Conservation (phyloP, 2,113 vertebrate genomes). For the Rafetus swinhoei region DNA sequence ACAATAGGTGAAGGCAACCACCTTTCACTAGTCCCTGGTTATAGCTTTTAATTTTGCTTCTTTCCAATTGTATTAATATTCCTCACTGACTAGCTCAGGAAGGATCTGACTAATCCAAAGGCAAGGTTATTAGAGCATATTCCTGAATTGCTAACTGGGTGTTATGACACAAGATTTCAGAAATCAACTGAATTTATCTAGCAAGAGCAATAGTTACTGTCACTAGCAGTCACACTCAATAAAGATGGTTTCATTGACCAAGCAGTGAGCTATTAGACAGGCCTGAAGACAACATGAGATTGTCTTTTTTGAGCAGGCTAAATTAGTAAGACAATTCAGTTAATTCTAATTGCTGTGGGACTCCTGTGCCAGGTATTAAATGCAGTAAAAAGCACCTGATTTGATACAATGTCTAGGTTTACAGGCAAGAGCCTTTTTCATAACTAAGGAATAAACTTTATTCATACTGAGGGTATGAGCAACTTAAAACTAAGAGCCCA, state of each 20-base stretch:
- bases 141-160: not conserved
- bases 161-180: not conserved
- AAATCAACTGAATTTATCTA: not conserved
- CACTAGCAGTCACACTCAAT: not conserved
- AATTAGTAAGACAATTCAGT: not conserved
- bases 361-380: not conserved
- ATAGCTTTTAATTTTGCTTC: not conserved
- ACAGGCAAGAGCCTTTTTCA: too few relatives aligned
- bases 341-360: not conserved
- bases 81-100: not conserved
- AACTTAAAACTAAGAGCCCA: too few relatives aligned
- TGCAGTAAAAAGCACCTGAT: not conserved
- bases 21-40: not conserved
- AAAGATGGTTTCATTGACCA: not conserved
- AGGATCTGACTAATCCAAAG: not conserved
- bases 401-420: not conserved
- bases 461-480: too few relatives aligned
- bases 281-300: not conserved
- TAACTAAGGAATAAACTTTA: too few relatives aligned
- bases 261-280: not conserved
- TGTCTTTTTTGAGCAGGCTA: not conserved
- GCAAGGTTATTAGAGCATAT: not conserved
- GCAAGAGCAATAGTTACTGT: not conserved
- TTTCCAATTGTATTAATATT: not conserved
- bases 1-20: accelerated